Percentiles rank a stretch among this genome's conserved stretches.
Conservation (phyloP, 2,113 vertebrate genomes). For the Tyrannus savana region DNA sequence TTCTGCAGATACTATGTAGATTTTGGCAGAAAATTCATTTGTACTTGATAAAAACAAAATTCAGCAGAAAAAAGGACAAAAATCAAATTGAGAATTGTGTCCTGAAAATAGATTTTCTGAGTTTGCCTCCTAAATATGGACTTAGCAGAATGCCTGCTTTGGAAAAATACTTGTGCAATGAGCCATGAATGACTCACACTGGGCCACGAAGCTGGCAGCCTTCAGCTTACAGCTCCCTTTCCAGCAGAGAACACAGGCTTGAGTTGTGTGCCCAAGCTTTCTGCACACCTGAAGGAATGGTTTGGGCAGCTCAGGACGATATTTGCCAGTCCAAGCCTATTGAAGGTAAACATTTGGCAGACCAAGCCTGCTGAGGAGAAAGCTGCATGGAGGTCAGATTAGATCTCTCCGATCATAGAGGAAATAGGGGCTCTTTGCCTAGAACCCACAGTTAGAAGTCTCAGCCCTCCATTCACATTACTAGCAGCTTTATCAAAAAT, state of each 20-base stretch:
- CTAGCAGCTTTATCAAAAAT: neutral
- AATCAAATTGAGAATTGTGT: neutral
- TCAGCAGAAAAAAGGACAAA: neutral
- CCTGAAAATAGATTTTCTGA: neutral
- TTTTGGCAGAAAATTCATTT: neutral
- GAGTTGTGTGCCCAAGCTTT: neutral
- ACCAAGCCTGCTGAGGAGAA: neutral
- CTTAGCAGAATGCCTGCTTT: neutral
- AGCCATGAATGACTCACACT: neutral
- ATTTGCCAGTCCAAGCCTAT: neutral
- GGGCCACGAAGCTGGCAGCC: neutral
- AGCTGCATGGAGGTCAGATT: neutral
- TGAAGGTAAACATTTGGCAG: neutral
- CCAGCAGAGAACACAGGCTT: neutral
- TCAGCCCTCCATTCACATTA: neutral
- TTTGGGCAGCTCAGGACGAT: neutral
- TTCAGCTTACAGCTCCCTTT: neutral
- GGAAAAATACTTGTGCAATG: fast-evolving
- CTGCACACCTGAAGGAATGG: neutral
- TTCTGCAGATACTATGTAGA: neutral
- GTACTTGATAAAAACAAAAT: neutral
- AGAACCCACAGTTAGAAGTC: fast-evolving
- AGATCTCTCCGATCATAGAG: neutral
- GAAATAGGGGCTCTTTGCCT: fast-evolving
- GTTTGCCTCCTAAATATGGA: neutral